A percentile compares a stretch with the other conserved stretches of the same genome.
These are phyloP conservation scores for Meleagris gallopavo DNA, from an alignment of 2,113 vertebrate species.

Conservation along the genomic window DNA sequence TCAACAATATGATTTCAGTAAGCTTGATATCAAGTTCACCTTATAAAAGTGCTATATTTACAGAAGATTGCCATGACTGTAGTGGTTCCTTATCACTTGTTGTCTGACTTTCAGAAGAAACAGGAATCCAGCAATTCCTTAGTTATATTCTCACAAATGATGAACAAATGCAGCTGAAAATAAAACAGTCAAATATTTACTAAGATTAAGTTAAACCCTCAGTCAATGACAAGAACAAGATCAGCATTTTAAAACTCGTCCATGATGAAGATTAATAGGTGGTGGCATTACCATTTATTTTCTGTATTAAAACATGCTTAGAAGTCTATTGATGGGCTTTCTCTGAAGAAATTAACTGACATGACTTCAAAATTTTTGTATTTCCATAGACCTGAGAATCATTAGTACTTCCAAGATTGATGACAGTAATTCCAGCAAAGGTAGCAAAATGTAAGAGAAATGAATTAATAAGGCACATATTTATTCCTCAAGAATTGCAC, in stretches of 20 bases:
- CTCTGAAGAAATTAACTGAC: background rate
- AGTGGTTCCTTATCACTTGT: background rate
- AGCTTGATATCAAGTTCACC: background rate
- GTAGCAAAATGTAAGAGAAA: background rate
- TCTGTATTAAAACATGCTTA: background rate
- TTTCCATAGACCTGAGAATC: background rate
- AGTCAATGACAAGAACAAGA: background rate
- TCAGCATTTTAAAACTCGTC: background rate
- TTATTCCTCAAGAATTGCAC: background rate
- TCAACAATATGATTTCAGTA: background rate
- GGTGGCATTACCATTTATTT: background rate
- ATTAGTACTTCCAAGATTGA: background rate
- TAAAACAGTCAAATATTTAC: background rate
- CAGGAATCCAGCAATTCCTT: background rate
- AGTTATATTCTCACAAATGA: background rate
- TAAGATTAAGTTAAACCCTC: background rate
- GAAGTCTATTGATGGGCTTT: background rate
- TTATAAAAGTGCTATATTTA: background rate
- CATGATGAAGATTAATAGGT: background rate
- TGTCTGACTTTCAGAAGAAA: background rate
- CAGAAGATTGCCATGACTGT: rapidly evolving
- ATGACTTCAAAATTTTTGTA: background rate
- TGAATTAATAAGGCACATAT: background rate
- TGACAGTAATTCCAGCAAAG: background rate
- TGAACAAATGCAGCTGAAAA: background rate